Evolutionary conservation across 1,140 invertebrate species (phyloP).

Genomic region (Chrysomallon squamiferum): DNA sequence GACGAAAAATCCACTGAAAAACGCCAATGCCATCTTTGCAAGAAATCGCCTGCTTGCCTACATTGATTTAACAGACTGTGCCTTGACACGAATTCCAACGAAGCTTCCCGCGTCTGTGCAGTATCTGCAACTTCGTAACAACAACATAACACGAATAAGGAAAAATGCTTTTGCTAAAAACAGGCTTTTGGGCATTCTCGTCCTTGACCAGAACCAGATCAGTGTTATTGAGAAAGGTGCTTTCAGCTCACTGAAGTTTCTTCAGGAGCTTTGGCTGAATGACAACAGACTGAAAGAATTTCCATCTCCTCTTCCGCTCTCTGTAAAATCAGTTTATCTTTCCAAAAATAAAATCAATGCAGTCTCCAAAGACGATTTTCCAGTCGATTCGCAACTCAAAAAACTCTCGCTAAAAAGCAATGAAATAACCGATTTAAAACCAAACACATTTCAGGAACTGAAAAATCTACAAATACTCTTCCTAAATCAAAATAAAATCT

Average conservation of each 20-base stretch:
- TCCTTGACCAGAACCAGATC: slow-evolving; percentile 80
- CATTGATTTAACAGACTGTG: slow-evolving; percentile 81
- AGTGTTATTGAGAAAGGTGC: slow-evolving; percentile 79
- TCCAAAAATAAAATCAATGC: slow-evolving; percentile 73
- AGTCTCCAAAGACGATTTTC: slow-evolving; percentile 23
- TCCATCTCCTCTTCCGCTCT: slow-evolving; percentile 73
- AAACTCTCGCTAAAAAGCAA: slow-evolving; percentile 36
- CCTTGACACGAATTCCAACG: slow-evolving; percentile 79
- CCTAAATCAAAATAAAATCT: slow-evolving; percentile 60
- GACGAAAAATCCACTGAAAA: slow-evolving; percentile 57
- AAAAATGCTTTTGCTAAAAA: slow-evolving; percentile 89
- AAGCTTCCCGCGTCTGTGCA: slow-evolving; percentile 83
- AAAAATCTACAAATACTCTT: slow-evolving; percentile 64
- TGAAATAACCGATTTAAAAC: slow-evolving; percentile 18
- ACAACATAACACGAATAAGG: slow-evolving; percentile 75
- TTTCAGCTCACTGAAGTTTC: slow-evolving; percentile 79
- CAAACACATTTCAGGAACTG: slow-evolving; percentile 28
- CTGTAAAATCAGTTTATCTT: slow-evolving; percentile 70
- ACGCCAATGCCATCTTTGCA: slow-evolving; percentile 27
- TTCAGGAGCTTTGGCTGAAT: slow-evolving; percentile 17
- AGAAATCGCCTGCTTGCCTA: slow-evolving; percentile 57
- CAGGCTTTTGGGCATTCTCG: slow-evolving; percentile 79
- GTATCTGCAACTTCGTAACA: slow-evolving; percentile 77
- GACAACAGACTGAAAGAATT: slow-evolving; percentile 67
- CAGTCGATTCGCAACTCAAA: slow-evolving; percentile 26